Evolutionary conservation across 2,797 vertebrate genomes (phyloP), one percentile per base, ranked within the genome.

Genomic region (Pipistrellus pipistrellus): DNA sequence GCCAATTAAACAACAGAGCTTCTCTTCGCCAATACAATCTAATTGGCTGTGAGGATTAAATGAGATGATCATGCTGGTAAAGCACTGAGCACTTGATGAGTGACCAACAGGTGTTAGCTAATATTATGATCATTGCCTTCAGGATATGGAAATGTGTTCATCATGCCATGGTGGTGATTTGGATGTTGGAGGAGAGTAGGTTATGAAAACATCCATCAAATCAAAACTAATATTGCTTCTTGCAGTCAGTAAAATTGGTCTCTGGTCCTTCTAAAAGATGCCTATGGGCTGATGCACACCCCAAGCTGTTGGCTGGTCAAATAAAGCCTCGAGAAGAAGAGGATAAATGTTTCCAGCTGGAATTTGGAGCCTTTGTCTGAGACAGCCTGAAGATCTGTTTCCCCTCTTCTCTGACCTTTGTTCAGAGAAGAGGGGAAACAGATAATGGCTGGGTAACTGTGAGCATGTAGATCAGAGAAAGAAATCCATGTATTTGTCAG

Each of bases 201-300:
- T 90, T 89, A 77, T 64, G 46, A 94, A 94, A 76, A 21, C 23
- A 84, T 89, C 30, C 72, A 51, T 72, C 41, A 85, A 80, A 80
- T 51, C n/a, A 93, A 89, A 91, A 35, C 53, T 68, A 59, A 66
- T 66, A 86, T 27, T 84, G 10, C 7, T 76, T 72, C 25, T 92
- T 86, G 62, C 14, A 69, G 4, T 68, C 68, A 62, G 62, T 10
- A 44, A 30, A 4, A 66, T 41, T 4, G 2, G 64, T 32, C 0
- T 17, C 64, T 66, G 30, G n/a, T 81, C 30, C 8, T 83, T 48
- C 25, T 77, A 23, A 90, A 84, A 75, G 35, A 7, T 83, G 46
- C 35, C 7, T 46, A n/a, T 30, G 17, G 13, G 9, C 30, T 44
- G 0, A 23, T 71, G 2, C 4, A 15, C 81, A n/a, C 2, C 57